Percentiles rank a stretch among this genome's conserved stretches.
These are phyloP conservation scores for Cacoxenus indagator DNA, from an alignment of 2,888 invertebrate genomes.

Conservation along the genomic window DNA sequence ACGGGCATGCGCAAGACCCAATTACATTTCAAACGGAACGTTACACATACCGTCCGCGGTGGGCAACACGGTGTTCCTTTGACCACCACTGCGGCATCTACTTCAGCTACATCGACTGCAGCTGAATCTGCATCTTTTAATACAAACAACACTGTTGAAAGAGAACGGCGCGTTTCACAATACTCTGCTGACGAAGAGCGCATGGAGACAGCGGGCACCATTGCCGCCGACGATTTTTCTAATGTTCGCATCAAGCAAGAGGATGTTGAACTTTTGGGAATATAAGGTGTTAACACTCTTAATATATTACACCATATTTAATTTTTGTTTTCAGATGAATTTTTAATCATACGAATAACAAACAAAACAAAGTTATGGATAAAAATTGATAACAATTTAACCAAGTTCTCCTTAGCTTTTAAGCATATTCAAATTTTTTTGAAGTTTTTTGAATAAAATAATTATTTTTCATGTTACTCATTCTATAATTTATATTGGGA, in stretches of 20 bases:
- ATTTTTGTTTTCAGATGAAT: background rate
- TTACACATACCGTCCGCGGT: background rate
- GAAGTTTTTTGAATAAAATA: too few species aligned
- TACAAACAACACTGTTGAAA: background rate
- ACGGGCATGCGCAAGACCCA: background rate
- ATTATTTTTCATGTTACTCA: too few species aligned
- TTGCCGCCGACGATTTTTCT: conserved; percentile 50
- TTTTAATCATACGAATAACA: background rate
- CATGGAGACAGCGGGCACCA: conserved; percentile 46
- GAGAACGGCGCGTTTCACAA: background rate
- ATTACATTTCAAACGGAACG: background rate
- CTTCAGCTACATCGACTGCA: background rate
- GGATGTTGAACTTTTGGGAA: conserved; percentile 41
- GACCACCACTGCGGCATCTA: background rate
- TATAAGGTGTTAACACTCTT: conserved; percentile 29
- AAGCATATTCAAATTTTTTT: background rate
- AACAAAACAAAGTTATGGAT: too few species aligned
- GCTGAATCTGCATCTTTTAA: background rate
- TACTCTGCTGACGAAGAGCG: background rate
- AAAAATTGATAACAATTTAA: background rate
- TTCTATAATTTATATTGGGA: too few species aligned
- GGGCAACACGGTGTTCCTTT: background rate
- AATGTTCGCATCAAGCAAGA: conserved; percentile 47
- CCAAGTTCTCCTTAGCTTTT: background rate
- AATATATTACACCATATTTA: background rate